Conservation (phyloP, 37 sponge, comb jelly and placozoan genomes). For the Aplysina aerophoba region DNA sequence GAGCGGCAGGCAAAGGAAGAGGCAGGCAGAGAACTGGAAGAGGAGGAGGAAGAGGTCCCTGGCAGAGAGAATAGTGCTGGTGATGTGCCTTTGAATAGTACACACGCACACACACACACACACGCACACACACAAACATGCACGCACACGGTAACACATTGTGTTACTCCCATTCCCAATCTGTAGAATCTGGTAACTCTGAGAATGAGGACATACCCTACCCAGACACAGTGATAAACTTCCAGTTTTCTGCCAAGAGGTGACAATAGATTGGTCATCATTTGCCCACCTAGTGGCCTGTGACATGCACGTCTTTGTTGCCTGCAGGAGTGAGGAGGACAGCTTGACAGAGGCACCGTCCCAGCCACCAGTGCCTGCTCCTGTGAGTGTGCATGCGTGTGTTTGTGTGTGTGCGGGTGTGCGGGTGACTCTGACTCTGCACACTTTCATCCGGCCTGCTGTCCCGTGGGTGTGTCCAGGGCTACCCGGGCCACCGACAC, state of each 20-base stretch:
- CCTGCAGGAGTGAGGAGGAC: conserved; percentile 13
- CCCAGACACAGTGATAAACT: conserved; percentile 18
- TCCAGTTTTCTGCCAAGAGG: conserved; percentile 5
- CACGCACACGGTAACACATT: neutral
- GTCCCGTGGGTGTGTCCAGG: neutral
- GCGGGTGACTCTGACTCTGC: neutral
- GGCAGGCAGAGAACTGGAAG: neutral
- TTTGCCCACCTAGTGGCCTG: neutral
- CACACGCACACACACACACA: neutral
- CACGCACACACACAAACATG: neutral
- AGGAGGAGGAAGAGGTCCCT: no score
- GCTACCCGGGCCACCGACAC: conserved; percentile 46
- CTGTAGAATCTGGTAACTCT: no score
- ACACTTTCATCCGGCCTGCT: conserved; percentile 56
- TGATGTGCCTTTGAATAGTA: neutral
- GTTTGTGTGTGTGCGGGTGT: neutral
- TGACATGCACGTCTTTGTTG: neutral
- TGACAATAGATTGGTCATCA: neutral
- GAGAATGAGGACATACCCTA: no score
- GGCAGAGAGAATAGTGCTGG: neutral
- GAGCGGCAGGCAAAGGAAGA: conserved; percentile 64
- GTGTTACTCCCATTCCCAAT: no score
- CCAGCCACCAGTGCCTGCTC: neutral
- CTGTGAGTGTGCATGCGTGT: neutral
- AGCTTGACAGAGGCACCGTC: neutral